Evolutionary conservation across 2,797 vertebrate genomes (phyloP), one percentile per base, ranked within the genome.

Genomic region (Pseudotriccus pelzelni): DNA sequence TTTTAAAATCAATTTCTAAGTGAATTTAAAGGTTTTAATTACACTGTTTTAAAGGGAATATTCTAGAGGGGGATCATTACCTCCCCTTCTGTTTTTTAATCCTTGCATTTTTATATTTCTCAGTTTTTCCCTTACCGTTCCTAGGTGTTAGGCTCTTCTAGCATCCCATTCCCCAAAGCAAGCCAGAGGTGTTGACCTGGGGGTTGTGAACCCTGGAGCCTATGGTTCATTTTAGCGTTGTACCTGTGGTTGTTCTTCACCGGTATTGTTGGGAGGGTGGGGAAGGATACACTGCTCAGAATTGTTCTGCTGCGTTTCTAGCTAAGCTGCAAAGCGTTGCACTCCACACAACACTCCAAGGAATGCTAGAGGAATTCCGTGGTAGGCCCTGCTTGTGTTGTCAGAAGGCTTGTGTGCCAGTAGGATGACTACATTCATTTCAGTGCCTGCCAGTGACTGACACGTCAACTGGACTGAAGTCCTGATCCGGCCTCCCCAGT

Each of bases 1-100:
- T 79, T 89, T 90, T 83, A 76, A 91, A 97, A 79, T 28, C 20
- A 58, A 58, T 94, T 96, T 96, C 83, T 93, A 96, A 79, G 43
- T 86, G 84, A 88, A 78, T 84, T 93, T 84, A 21, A 94, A 37
- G 56, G 73, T 94, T 90, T 93, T 96, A 92, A 93, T 91, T 64
- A 89, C 44, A 60, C 66, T 74, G 9, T 96, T 93, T 94, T 88
- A 93, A 94, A 93, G 82, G 86, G 93, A 87, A 70, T 90, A 36
- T 72, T 32, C 49, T 75, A 43, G 93, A 82, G 20, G 94, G 82
- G 88, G 62, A 60, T 90, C 44, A 30, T 56, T 86, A 44, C 23
- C 20, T 92, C 63, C 76, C 76, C 78, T 87, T 86, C 80, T 82
- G 69, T 60, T 94, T 97, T 97, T 95, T 87, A 95, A 92, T 84